phyloP scores from a whole-genome alignment of 2,888 invertebrate genomes.

The Pecten maximus region DNA sequence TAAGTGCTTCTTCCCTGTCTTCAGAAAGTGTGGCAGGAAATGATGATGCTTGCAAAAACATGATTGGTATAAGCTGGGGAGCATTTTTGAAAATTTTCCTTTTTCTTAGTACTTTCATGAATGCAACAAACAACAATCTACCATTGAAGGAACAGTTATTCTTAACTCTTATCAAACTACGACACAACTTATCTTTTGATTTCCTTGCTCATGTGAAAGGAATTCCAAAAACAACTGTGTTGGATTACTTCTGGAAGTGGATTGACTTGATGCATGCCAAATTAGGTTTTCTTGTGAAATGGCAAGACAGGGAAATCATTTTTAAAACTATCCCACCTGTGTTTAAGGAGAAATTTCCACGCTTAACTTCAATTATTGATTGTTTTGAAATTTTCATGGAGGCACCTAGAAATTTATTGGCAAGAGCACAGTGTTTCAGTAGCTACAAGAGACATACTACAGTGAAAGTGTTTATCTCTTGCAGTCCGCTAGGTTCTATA shows the following conservation, averaged over 20 bases:
- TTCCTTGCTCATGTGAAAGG: constrained; percentile 45
- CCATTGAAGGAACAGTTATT: constrained; percentile 49
- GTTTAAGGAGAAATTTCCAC: constrained; percentile 49
- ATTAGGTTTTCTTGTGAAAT: constrained; percentile 50
- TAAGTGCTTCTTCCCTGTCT: background rate
- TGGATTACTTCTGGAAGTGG: constrained; percentile 57
- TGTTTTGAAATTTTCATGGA: constrained; percentile 57
- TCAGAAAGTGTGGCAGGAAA: background rate
- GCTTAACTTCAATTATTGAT: constrained; percentile 51
- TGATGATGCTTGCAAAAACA: background rate
- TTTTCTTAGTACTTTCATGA: background rate
- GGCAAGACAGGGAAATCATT: constrained; percentile 53
- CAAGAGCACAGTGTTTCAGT: constrained; percentile 50
- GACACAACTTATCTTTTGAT: constrained; percentile 54
- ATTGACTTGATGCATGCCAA: constrained; percentile 51
- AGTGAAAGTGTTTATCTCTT: constrained; percentile 52
- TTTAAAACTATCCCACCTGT: constrained; percentile 40
- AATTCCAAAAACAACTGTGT: constrained; percentile 45
- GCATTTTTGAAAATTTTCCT: background rate
- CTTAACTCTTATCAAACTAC: constrained; percentile 53
- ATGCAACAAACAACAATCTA: background rate
- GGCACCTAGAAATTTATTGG: constrained; percentile 46
- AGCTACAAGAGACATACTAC: constrained; percentile 57
- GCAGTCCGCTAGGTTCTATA: constrained; percentile 46
- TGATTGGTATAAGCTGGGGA: background rate